phyloP scores from a whole-genome alignment of 2,888 invertebrate genomes.

The Drepana falcataria region DNA sequence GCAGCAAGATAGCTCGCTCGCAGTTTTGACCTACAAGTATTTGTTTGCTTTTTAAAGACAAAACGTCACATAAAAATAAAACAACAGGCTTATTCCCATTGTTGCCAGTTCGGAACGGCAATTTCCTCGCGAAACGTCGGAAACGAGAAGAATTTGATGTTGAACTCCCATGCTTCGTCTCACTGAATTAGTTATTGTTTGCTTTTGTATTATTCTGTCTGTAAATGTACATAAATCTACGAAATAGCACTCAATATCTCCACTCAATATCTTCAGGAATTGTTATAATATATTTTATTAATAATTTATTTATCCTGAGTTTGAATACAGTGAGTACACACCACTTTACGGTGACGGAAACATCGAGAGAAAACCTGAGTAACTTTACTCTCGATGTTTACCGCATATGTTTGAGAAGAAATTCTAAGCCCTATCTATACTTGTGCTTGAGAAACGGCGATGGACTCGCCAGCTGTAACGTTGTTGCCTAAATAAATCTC shows the following conservation, averaged over 20 bases:
- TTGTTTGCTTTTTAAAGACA: conserved; percentile 1
- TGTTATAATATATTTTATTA: not conserved
- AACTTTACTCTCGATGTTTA: no score
- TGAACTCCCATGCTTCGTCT: conserved; percentile 2
- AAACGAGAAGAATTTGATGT: conserved; percentile 8
- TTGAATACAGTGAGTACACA: no score
- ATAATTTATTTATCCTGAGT: not conserved
- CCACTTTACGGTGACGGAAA: no score
- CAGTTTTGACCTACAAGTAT: conserved; percentile 1
- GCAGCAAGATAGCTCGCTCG: not conserved
- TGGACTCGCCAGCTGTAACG: no score
- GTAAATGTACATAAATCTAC: not conserved
- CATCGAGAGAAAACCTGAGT: no score
- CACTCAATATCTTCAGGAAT: not conserved
- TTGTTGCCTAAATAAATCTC: no score
- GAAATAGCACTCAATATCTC: not conserved
- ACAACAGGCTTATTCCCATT: conserved; percentile 5
- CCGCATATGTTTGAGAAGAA: no score
- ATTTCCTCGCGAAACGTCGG: conserved; percentile 6
- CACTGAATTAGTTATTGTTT: conserved; percentile 3
- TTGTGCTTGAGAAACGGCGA: no score
- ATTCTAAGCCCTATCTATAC: no score
- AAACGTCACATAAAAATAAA: conserved; percentile 4
- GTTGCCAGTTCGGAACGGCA: conserved; percentile 6
- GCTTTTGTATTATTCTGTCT: conserved; percentile 2